Base-by-base conservation (phyloP, 2,888 invertebrate genomes). In the Macropis europaea region DNA sequence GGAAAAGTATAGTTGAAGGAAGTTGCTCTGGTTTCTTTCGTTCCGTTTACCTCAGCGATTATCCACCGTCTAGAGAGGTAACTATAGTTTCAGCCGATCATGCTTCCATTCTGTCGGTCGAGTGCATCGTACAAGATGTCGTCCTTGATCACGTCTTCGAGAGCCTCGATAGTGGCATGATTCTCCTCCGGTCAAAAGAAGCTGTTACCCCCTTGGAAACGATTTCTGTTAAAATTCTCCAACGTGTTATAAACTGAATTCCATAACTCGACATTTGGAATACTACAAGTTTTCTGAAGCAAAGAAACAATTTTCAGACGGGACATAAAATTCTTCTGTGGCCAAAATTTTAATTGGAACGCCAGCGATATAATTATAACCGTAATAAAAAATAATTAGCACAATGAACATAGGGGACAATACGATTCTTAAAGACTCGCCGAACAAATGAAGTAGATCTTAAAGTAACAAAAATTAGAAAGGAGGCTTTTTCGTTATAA, bases 111-210 rank as follows among this genome's bases (percentile, higher is more conserved):
- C 53, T 73, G 60, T 68, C 52, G 68, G 73, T 73, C 59, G 63
- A 67, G 73, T 73, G 56, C 34, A 50, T 53, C 36, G 61, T 48
- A 69, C 63, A 69, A 76, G 78, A 76, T 69, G 73, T 60, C 73
- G 62, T 54, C 68, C 59, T 77, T 77, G 61, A 74, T 77, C 78
- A 59, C 38, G 63, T 67, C 47, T 53, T 59, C 53, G 47, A 73
- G 59, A 22, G 45, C 26, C 56, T 64, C 54, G 36, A 13, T 40
- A 30, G 32, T n/a, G 56, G 17, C 47, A 28, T 40, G 34, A 52
- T 76, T 52, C 52, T 19, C 30, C 50, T 48, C 2, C 19, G n/a
- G 9, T 34, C 22, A 13, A 9, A 4, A 22, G 3, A 19, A 3
- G n/a, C 30, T n/a, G 4, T 34, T 1, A 5, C 13, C 13, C 1